Base-by-base conservation (phyloP, 2,113 vertebrate species). In the Archocentrus centrarchus region DNA sequence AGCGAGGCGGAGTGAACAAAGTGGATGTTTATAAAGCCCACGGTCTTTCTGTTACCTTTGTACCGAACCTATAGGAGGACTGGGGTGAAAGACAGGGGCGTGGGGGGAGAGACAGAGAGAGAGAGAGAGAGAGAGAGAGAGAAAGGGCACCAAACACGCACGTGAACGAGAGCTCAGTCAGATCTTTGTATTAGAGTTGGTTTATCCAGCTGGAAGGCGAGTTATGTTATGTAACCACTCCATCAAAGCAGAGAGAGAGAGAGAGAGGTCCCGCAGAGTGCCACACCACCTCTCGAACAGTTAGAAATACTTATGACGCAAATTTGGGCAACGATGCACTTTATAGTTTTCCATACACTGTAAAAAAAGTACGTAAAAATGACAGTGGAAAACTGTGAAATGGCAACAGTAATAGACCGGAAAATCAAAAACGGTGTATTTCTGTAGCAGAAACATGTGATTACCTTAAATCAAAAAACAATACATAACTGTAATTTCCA, bases 1-100 rank as follows among this genome's bases (percentile, higher is more conserved):
- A 80, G 35, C 53, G 64, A 53, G 77, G 24, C 39, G n/a, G 53
- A 22, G 10, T 1, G 77, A 22, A 75, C 27, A 59, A 75, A 58
- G 78, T 57, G 79, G 87, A 79, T 85, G 84, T 92, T 93, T 95
- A 93, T 94, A 94, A 91, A 93, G 87, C 87, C 77, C 57, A 77
- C 81, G 44, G 39, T 66, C 59, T 1, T 22, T 59, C 44, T 70
- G 64, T 76, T 88, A 85, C 91, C 92, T 94, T 87, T 76, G 64
- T 50, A 22, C 18, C 11, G 60, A 84, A 86, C 93, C 93, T 92
- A 94, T 94, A 22, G 63, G 84, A 87, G 84, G 9, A 70, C 82
- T 15, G 85, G 82, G 84, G 85, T 77, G 75, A 27, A 47, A 39
- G 35, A 85, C 59, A 79, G 76, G 86, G 92, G 91, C 88, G 89